phyloP scores from a whole-genome alignment of 2,113 vertebrate species.

The Osmerus mordax region DNA sequence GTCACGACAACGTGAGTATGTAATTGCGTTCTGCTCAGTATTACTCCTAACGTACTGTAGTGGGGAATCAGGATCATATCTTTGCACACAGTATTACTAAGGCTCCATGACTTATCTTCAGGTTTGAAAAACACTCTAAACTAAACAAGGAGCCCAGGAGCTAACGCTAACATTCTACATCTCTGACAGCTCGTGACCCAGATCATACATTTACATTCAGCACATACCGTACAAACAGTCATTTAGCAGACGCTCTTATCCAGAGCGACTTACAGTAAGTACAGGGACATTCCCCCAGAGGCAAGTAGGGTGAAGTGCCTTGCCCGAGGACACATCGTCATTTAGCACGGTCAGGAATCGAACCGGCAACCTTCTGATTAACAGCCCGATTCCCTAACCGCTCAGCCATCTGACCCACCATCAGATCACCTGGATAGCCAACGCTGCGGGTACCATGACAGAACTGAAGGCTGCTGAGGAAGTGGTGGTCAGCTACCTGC shows the following conservation, averaged over 20 bases:
- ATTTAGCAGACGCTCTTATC: too few relatives aligned
- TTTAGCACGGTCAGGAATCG: too few relatives aligned
- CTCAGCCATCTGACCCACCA: neutral
- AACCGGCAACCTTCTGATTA: too few relatives aligned
- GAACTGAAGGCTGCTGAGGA: slow-evolving; percentile 34
- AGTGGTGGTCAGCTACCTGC: slow-evolving; percentile 63
- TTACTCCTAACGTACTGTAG: neutral
- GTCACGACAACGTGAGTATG: slow-evolving; percentile 77
- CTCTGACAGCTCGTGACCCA: too few relatives aligned
- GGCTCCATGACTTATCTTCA: neutral
- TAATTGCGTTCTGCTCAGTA: neutral
- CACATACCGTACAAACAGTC: too few relatives aligned
- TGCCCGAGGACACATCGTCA: too few relatives aligned
- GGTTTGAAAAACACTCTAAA: neutral
- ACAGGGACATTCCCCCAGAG: too few relatives aligned
- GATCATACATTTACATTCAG: too few relatives aligned
- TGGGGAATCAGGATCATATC: neutral
- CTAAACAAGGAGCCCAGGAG: neutral
- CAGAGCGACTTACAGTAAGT: too few relatives aligned
- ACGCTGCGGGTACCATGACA: neutral
- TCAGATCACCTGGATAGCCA: slow-evolving; percentile 67
- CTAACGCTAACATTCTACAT: too few relatives aligned
- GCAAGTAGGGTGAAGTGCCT: too few relatives aligned
- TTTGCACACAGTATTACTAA: neutral
- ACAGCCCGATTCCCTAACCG: too few relatives aligned